Evolutionary conservation across 37 sponge, comb jelly and placozoan genomes (phyloP).

Genomic region (Mnemiopsis leidyi): DNA sequence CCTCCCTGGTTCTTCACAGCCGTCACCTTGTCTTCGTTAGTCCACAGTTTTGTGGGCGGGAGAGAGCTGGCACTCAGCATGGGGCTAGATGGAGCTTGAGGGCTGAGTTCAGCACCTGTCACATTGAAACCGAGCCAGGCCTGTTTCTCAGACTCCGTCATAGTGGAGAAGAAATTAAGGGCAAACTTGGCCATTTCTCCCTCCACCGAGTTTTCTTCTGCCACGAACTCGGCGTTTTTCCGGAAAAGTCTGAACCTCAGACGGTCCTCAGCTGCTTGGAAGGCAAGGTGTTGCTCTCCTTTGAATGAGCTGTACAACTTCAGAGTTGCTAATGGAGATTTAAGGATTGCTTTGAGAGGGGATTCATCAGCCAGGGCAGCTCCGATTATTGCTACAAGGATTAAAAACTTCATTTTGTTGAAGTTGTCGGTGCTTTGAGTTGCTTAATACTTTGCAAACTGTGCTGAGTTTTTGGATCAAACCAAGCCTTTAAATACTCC

Average conservation of each 20-base stretch:
- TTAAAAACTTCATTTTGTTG: too few species aligned
- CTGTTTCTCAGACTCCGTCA: not conserved
- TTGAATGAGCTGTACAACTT: not conserved
- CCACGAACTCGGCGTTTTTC: not conserved
- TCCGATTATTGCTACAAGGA: too few species aligned
- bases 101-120: not conserved
- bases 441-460: too few species aligned
- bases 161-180: not conserved
- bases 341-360: not conserved
- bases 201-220: not conserved
- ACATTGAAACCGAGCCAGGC: not conserved
- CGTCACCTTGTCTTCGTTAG: not conserved
- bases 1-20: constrained; percentile 1
- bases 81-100: not conserved
- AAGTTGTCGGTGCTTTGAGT: too few species aligned
- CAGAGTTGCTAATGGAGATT: not conserved
- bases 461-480: too few species aligned
- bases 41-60: not conserved
- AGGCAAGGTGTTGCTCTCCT: not conserved
- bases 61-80: not conserved
- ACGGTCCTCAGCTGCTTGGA: not conserved
- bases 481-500: too few species aligned
- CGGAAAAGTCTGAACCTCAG: not conserved
- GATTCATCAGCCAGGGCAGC: not conserved
- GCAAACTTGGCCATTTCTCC: not conserved